Evolutionary conservation across 2,113 vertebrate genomes (phyloP).

Genomic region (Albula goreensis): DNA sequence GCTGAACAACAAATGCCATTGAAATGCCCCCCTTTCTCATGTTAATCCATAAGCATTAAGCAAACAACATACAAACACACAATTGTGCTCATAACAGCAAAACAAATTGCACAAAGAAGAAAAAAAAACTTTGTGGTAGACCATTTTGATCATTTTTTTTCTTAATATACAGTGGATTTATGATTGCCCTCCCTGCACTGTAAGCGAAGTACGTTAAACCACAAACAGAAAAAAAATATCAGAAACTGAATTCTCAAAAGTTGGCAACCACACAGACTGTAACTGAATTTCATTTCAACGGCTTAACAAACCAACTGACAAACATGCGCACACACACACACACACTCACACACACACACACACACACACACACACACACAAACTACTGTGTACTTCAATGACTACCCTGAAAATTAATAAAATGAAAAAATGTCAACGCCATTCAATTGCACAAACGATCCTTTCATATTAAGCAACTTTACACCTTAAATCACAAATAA

Average conservation of each 20-base stretch:
- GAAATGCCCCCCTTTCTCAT: constrained; percentile 8
- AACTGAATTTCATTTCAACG: constrained; percentile 55
- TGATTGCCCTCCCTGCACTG: constrained; percentile 42
- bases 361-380: constrained; percentile 43
- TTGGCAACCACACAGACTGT: constrained; percentile 59
- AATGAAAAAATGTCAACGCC: too few relatives aligned
- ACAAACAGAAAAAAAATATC: constrained; percentile 62
- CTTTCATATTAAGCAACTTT: too few relatives aligned
- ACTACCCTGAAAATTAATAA: too few relatives aligned
- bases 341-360: neutral
- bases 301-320: constrained; percentile 68
- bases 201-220: constrained; percentile 61
- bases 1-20: neutral
- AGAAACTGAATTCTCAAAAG: constrained; percentile 54
- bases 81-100: neutral
- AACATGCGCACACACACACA: constrained; percentile 29
- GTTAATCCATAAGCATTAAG: neutral
- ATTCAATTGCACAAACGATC: too few relatives aligned
- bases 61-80: constrained; percentile 5
- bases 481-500: too few relatives aligned
- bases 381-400: neutral
- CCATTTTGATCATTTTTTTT: neutral
- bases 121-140: constrained; percentile 15
- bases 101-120: neutral
- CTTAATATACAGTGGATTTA: neutral